These are phyloP conservation scores for Ptilorrhoa leucosticta DNA, from an alignment of 2,113 vertebrate species.

Conservation along the genomic window DNA sequence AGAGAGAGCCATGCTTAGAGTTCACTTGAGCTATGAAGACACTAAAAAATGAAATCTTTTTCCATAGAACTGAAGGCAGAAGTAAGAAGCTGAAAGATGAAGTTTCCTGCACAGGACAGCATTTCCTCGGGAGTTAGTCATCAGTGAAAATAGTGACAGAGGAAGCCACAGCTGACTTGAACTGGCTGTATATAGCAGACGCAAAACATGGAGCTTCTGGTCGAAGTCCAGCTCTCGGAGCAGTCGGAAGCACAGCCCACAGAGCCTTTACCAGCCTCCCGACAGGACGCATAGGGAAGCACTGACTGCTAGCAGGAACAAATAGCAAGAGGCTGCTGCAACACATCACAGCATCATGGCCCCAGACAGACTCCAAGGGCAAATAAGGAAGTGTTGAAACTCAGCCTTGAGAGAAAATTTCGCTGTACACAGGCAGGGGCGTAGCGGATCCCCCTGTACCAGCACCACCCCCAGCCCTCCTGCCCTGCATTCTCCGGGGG, in stretches of 20 bases:
- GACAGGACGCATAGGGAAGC: not conserved
- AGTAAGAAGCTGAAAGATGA: not conserved
- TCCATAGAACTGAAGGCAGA: not conserved
- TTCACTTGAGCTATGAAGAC: not conserved
- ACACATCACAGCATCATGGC: too few relatives aligned
- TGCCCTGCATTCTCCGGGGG: not conserved
- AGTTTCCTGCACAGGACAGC: not conserved
- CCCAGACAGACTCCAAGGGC: not conserved
- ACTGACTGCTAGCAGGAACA: not conserved
- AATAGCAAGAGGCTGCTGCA: not conserved
- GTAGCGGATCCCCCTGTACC: not conserved
- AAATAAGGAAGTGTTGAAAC: not conserved
- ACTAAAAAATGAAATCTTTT: not conserved
- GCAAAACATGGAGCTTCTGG: not conserved
- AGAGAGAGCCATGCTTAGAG: not conserved
- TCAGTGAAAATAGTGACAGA: not conserved
- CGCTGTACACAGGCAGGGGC: too few relatives aligned
- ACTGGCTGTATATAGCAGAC: not conserved
- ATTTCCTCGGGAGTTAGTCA: not conserved
- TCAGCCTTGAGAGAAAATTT: not conserved
- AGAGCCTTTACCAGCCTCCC: not conserved
- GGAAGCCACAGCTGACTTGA: not conserved
- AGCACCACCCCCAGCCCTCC: not conserved
- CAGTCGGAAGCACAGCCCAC: rapidly evolving
- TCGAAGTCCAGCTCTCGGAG: not conserved